Evolutionary conservation across 2,113 vertebrate species (phyloP).

Genomic region (Anhinga rufa): DNA sequence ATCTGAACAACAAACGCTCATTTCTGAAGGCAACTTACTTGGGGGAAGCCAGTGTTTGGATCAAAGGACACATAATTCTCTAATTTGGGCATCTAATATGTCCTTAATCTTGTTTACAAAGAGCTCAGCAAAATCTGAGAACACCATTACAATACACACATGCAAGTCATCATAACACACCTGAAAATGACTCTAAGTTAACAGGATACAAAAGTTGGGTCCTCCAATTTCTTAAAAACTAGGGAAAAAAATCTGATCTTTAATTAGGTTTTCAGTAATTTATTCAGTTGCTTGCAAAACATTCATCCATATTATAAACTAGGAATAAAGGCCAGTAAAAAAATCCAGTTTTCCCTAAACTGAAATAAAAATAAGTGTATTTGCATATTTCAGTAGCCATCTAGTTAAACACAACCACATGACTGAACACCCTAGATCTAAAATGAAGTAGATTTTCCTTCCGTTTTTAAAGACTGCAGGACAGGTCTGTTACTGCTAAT

Average conservation of each 20-base stretch:
- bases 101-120: not conserved
- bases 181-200: not conserved
- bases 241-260: not conserved
- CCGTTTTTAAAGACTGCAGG: not conserved
- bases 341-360: not conserved
- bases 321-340: not conserved
- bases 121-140: not conserved
- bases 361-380: not conserved
- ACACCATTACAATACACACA: not conserved
- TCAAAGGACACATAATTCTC: conserved; percentile 47
- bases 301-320: not conserved
- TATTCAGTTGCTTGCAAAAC: not conserved
- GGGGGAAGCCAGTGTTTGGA: not conserved
- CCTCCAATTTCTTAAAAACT: not conserved
- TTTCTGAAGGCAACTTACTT: not conserved
- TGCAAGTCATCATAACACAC: not conserved
- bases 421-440: not conserved
- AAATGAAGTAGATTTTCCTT: not conserved
- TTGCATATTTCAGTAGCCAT: not conserved
- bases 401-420: not conserved
- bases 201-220: not conserved
- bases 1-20: not conserved
- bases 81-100: conserved; percentile 8
- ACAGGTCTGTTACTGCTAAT: not conserved
- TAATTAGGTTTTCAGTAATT: not conserved